phyloP scores from a whole-genome alignment of 2,888 invertebrate species.

The Scaptomyza cyrtandrae region DNA sequence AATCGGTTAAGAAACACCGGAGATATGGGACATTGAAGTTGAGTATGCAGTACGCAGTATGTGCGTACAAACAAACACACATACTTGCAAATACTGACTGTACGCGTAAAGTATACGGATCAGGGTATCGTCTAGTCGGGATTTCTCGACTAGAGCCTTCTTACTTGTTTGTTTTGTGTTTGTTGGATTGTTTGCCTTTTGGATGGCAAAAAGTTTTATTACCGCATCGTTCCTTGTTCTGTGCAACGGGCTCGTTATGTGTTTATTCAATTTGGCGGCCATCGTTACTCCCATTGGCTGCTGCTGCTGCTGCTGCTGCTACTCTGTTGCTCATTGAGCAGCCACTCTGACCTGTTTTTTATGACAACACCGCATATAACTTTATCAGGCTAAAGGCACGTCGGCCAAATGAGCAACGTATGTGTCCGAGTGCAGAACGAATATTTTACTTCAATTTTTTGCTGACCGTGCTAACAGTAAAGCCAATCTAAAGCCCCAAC shows the following conservation, averaged over 20 bases:
- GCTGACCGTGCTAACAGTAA: slow-evolving; percentile 36
- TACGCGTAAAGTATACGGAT: too few species aligned
- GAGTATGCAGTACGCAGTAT: too few species aligned
- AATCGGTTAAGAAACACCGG: too few species aligned
- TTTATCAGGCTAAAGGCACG: slow-evolving; percentile 56
- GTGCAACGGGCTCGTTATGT: slow-evolving; percentile 74
- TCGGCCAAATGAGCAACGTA: slow-evolving; percentile 56
- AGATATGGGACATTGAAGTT: too few species aligned
- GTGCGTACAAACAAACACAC: too few species aligned
- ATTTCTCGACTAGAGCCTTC: too few species aligned
- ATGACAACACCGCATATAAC: slow-evolving; percentile 53
- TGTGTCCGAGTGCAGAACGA: slow-evolving; percentile 19
- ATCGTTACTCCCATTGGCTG: slow-evolving; percentile 30
- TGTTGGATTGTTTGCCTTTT: slow-evolving; percentile 35
- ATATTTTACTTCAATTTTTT: slow-evolving; percentile 7
- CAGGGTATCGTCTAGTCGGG: too few species aligned
- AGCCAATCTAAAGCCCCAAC: background rate
- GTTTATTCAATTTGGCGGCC: slow-evolving; percentile 71
- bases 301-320: slow-evolving; percentile 18
- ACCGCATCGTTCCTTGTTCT: slow-evolving; percentile 62
- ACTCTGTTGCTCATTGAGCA: slow-evolving; percentile 28
- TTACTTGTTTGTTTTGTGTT: slow-evolving; percentile 25
- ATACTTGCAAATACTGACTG: too few species aligned
- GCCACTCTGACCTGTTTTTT: slow-evolving; percentile 43
- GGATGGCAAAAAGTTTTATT: slow-evolving; percentile 74